Conservation (phyloP, 2,888 invertebrate genomes). For the Amaurobius ferox region DNA sequence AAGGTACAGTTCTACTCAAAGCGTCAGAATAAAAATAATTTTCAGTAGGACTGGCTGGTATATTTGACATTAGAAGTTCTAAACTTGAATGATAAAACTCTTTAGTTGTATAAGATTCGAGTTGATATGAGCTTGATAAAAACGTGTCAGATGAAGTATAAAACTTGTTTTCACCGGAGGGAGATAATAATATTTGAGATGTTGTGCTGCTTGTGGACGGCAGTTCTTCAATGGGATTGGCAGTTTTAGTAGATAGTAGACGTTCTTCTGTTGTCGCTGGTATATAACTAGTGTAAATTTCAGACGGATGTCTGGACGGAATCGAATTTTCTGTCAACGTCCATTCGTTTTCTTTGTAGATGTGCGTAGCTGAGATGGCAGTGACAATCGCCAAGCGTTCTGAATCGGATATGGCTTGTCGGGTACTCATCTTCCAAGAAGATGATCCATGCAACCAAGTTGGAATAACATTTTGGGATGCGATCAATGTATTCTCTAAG, state of each 20-base stretch:
- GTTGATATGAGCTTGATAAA: not conserved
- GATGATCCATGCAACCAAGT: slow-evolving; percentile 24
- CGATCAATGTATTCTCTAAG: not conserved
- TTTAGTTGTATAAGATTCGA: not conserved
- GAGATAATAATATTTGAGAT: not conserved
- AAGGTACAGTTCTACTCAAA: not conserved
- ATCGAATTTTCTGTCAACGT: no score
- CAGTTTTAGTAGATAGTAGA: not conserved
- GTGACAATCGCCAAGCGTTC: slow-evolving; percentile 47
- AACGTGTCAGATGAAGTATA: not conserved
- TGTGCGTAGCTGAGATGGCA: slow-evolving; percentile 65
- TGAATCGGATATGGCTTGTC: slow-evolving; percentile 36
- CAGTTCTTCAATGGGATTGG: not conserved
- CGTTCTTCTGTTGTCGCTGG: not conserved
- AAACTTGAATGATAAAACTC: not conserved
- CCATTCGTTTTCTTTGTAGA: slow-evolving; percentile 9
- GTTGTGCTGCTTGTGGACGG: not conserved
- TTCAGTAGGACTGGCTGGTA: not conserved
- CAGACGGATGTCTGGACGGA: no score
- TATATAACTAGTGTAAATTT: not conserved
- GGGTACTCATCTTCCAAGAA: slow-evolving; percentile 27
- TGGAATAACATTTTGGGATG: not conserved
- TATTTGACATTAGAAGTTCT: not conserved
- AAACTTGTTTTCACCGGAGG: not conserved
- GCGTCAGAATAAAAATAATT: not conserved